Evolutionary conservation across 2,113 vertebrate genomes (phyloP).

Genomic region (Plecotus auritus): DNA sequence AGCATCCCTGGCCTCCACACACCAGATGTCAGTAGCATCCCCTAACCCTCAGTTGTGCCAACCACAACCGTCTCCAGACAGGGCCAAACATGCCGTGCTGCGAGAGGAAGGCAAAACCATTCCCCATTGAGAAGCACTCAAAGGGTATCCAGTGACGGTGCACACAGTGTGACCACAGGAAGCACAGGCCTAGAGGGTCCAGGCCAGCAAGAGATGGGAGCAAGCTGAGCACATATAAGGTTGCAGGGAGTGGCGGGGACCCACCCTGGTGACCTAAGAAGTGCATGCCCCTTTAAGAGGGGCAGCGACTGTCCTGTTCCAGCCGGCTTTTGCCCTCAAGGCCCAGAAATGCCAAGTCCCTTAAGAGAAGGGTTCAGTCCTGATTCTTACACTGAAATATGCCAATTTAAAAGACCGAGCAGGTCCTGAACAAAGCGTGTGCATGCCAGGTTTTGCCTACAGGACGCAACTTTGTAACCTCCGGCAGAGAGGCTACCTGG

Average conservation of each 20-base stretch:
- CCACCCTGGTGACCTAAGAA: background rate
- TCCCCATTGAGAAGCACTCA: background rate
- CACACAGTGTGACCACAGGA: background rate
- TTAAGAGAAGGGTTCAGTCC: background rate
- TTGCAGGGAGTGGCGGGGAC: background rate
- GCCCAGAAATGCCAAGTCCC: background rate
- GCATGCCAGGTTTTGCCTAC: background rate
- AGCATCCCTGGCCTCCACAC: background rate
- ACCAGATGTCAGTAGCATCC: background rate
- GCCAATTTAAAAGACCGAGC: background rate
- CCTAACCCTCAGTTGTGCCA: background rate
- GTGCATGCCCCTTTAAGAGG: background rate
- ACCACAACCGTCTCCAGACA: background rate
- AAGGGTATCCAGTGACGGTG: background rate
- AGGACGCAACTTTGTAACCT: background rate
- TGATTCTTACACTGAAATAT: background rate
- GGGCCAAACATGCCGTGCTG: background rate
- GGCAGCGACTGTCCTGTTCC: background rate
- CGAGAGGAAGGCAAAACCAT: fast-evolving
- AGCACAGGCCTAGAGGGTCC: background rate
- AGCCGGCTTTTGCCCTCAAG: background rate
- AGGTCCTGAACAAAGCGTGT: background rate
- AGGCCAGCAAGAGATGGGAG: background rate
- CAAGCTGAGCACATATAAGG: background rate
- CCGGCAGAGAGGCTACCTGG: background rate